A percentile compares a stretch with the other conserved stretches of the same genome.
Conservation (phyloP, 1,140 invertebrate species). For the Scaptomyza hsui region DNA sequence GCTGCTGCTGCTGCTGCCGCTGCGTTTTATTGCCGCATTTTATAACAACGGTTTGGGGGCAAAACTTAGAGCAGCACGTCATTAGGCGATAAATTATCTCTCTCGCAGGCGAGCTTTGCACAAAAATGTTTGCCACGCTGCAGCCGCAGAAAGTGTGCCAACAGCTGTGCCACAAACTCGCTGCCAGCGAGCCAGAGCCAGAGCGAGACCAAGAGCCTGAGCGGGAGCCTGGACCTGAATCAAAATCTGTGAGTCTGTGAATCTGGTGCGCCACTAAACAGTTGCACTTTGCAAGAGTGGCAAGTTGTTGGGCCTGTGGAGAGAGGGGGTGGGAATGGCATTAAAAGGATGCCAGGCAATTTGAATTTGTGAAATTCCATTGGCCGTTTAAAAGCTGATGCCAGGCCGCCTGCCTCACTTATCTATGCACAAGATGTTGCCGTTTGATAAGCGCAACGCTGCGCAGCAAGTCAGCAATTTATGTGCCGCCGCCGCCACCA, state of each 20-base stretch:
- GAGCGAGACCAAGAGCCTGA: slow-evolving; percentile 32
- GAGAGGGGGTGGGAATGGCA: slow-evolving; percentile 13
- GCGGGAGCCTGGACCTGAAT: slow-evolving; percentile 16
- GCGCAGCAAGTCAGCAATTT: slow-evolving; percentile 74
- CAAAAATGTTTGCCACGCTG: slow-evolving; percentile 69
- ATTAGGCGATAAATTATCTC: slow-evolving; percentile 82
- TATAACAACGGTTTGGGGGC: slow-evolving; percentile 53
- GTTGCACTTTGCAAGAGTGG: slow-evolving; percentile 7
- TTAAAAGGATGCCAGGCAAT: slow-evolving; percentile 80
- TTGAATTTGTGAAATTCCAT: slow-evolving; percentile 82
- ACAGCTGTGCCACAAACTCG: slow-evolving; percentile 29
- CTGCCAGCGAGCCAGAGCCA: slow-evolving; percentile 19
- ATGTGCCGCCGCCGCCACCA: slow-evolving; percentile 50
- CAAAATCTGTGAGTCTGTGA: slow-evolving; percentile 25
- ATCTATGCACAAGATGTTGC: slow-evolving; percentile 81
- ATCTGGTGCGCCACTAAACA: slow-evolving; percentile 2
- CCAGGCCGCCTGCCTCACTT: slow-evolving; percentile 48
- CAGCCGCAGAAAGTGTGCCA: slow-evolving; percentile 70
- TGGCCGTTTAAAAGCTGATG: slow-evolving; percentile 35
- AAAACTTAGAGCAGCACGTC: slow-evolving; percentile 79
- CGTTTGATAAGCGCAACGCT: slow-evolving; percentile 71
- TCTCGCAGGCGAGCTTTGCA: slow-evolving; percentile 72
- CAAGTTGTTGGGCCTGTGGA: neutral
- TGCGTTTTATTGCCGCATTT: slow-evolving; percentile 76
- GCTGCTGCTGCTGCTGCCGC: slow-evolving; percentile 38